Evolutionary conservation across 2,888 invertebrate genomes (phyloP).

Genomic region (Calliphora vomitoria): DNA sequence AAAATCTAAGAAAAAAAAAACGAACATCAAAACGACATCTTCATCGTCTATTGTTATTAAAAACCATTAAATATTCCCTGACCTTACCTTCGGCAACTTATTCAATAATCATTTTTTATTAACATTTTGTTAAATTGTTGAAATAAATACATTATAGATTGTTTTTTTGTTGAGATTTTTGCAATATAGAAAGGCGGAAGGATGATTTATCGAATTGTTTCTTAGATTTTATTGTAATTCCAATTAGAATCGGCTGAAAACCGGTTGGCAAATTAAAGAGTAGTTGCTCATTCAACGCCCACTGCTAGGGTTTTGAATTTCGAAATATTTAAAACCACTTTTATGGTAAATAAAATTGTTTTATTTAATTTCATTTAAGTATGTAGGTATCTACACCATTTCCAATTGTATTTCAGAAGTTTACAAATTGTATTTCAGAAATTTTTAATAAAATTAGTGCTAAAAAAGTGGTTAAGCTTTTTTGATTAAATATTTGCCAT

Average conservation of each 20-base stretch:
- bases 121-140: not conserved
- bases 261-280: not conserved
- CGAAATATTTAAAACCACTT: too few relatives aligned
- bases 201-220: slow-evolving; percentile 9
- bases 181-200: slow-evolving; percentile 55
- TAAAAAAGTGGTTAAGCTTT: too few relatives aligned
- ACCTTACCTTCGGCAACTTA: slow-evolving; percentile 62
- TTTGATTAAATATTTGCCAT: too few relatives aligned
- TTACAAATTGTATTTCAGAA: too few relatives aligned
- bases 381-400: too few relatives aligned
- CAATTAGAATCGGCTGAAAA: not conserved
- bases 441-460: too few relatives aligned
- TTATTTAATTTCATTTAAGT: too few relatives aligned
- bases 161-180: not conserved
- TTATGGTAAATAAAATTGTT: too few relatives aligned
- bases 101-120: slow-evolving; percentile 28
- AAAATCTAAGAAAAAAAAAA: slow-evolving; percentile 6
- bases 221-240: not conserved
- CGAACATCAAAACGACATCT: slow-evolving; percentile 11
- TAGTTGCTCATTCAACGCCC: too few relatives aligned
- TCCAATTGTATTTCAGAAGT: too few relatives aligned
- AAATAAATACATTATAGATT: not conserved
- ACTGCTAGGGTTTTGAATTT: too few relatives aligned
- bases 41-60: slow-evolving; percentile 40
- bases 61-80: slow-evolving; percentile 45